phyloP scores from a whole-genome alignment of 1,140 invertebrate genomes.

The Bombyx mori region ASM3026992v2 NC_085111.1:10793501-10794000 shows the following conservation, averaged over 20 bases:
- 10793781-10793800: slow-evolving; percentile 1
- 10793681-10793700: too few relatives aligned
- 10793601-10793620: not conserved
- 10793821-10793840: slow-evolving; percentile 10
- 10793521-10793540: too few relatives aligned
- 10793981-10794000: slow-evolving; percentile 5
- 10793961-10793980: slow-evolving; percentile 27
- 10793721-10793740: too few relatives aligned
- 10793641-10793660: too few relatives aligned
- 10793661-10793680: not conserved
- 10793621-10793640: not conserved
- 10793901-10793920: slow-evolving; percentile 12
- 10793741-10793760: slow-evolving; percentile 1
- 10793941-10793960: slow-evolving; percentile 34
- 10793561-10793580: too few relatives aligned
- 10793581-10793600: not conserved
- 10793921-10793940: slow-evolving; percentile 20
- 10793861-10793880: slow-evolving; percentile 22
- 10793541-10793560: too few relatives aligned
- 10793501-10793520: too few relatives aligned
- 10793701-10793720: too few relatives aligned
- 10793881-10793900: slow-evolving; percentile 19
- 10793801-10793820: slow-evolving; percentile 9
- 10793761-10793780: slow-evolving; percentile 4
- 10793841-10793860: slow-evolving; percentile 21